Evolutionary conservation across 2,888 invertebrate genomes (phyloP).

Genomic region (Agriotes lineatus): DNA sequence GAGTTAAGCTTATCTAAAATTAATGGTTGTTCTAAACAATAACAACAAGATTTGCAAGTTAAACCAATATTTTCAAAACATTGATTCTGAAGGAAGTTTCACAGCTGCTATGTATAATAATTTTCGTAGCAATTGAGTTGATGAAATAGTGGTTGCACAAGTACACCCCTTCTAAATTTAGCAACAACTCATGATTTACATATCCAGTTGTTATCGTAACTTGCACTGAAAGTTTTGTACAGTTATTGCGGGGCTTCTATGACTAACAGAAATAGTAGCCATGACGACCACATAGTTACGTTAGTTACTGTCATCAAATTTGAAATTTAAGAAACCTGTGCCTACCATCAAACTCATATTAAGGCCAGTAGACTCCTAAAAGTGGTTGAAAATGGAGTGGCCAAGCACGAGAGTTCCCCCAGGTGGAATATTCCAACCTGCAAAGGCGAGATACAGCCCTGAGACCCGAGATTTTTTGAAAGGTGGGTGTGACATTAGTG

Average conservation of each 20-base stretch:
- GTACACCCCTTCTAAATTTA: too few species aligned
- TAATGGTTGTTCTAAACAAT: too few species aligned
- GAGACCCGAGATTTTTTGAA: constrained; percentile 77
- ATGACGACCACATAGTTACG: not conserved
- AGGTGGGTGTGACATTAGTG: constrained; percentile 70
- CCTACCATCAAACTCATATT: not conserved
- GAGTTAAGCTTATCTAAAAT: too few species aligned
- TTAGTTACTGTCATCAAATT: not conserved
- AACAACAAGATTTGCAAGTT: too few species aligned
- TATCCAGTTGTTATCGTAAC: not conserved
- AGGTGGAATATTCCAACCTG: constrained; percentile 80
- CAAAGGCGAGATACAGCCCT: constrained; percentile 74
- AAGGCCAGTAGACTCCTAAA: not conserved
- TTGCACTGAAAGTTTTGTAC: too few species aligned
- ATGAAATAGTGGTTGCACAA: too few species aligned
- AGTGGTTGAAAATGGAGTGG: constrained; percentile 69
- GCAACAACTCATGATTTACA: too few species aligned
- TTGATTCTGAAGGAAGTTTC: too few species aligned
- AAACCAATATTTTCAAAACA: too few species aligned
- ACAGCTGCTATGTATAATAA: too few species aligned
- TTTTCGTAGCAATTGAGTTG: too few species aligned
- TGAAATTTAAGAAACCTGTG: too few species aligned
- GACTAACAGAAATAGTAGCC: not conserved
- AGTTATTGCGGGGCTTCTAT: not conserved
- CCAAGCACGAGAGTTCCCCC: constrained; percentile 76